Evolutionary conservation across 2,113 vertebrate genomes (phyloP), one percentile per base, ranked within the genome.

Genomic region (Nothocercus julius): DNA sequence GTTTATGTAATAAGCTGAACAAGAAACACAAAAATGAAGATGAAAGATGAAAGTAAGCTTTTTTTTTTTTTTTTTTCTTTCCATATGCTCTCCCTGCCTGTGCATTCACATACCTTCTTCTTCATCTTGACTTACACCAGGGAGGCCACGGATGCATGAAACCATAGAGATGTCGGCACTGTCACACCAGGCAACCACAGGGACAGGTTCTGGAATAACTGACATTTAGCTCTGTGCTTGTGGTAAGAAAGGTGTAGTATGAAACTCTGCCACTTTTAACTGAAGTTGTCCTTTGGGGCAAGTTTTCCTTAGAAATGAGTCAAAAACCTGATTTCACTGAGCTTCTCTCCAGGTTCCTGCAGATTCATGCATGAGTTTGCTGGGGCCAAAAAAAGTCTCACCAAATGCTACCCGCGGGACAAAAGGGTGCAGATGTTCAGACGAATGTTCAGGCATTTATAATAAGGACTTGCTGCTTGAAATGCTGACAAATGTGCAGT

Each of bases 361-460:
- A 84, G 66, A 61, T 78, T 63, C 73, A 27, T 51, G 34, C 44
- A 34, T 7, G 56, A 36, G 47, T 32, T 89, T 85, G 54, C 72
- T 74, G 72, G 93, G n/a, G 77, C 61, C 62, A 93, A 82, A 76
- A 72, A 54, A 85, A 75, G 28, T 4, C 58, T 95, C 0, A 2
- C 42, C 84, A 94, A 88, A 87, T n/a, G 69, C 53, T 79, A 47
- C 83, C 53, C 58, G 36, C 34, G 89, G 34, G 85, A 88, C 69
- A 69, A 62, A 89, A 61, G 70, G 68, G n/a, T 84, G 77, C 83
- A 93, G 86, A 73, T 82, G 85, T 90, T 92, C 70, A 70, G 25
- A 45, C 85, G 82, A 87, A 75, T 0, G 2, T 21, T 83, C 61
- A 56, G 69, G 47, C 61, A 59, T 21, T 62, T 42, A 47, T 82